Percentiles rank a stretch among this genome's conserved stretches.
phyloP scores from a whole-genome alignment of 2,888 invertebrate genomes.

The Parnassius glacialis region DNA sequence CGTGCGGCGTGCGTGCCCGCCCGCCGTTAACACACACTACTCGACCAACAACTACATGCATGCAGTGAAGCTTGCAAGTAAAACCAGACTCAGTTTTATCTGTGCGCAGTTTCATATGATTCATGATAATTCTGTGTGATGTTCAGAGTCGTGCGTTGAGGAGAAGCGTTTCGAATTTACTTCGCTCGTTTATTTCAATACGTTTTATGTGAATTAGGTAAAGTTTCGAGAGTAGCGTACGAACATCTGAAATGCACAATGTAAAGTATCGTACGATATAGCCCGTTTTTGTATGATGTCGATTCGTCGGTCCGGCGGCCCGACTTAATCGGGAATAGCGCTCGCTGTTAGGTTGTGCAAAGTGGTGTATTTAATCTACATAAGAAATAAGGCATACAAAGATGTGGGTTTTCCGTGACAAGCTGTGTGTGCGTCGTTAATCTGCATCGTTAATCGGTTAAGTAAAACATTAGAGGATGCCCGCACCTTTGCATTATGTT shows the following conservation, averaged over 20 bases:
- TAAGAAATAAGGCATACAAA: conserved; percentile 72
- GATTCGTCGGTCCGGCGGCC: conserved; percentile 45
- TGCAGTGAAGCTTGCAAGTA: conserved; percentile 80
- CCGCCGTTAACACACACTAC: conserved; percentile 65
- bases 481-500: conserved; percentile 76
- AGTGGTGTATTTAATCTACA: conserved; percentile 77
- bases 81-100: conserved; percentile 79
- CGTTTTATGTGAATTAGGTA: conserved; percentile 73
- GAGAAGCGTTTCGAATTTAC: conserved; percentile 82
- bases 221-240: conserved; percentile 72
- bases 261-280: conserved; percentile 66
- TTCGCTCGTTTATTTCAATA: conserved; percentile 65
- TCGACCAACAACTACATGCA: conserved; percentile 76
- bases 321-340: conserved; percentile 56
- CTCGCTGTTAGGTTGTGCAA: conserved; percentile 76
- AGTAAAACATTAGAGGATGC: conserved; percentile 61
- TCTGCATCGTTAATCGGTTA: conserved; percentile 57
- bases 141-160: conserved; percentile 81
- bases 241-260: conserved; percentile 75
- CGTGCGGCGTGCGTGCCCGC: conserved; percentile 23
- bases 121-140: conserved; percentile 78
- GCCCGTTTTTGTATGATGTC: conserved; percentile 55
- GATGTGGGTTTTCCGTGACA: conserved; percentile 77
- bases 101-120: conserved; percentile 80
- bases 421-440: conserved; percentile 61